Percentiles rank a stretch among this genome's conserved stretches.
phyloP scores from a whole-genome alignment of 2,888 invertebrate species.

The Tricholauxania praeusta region DNA sequence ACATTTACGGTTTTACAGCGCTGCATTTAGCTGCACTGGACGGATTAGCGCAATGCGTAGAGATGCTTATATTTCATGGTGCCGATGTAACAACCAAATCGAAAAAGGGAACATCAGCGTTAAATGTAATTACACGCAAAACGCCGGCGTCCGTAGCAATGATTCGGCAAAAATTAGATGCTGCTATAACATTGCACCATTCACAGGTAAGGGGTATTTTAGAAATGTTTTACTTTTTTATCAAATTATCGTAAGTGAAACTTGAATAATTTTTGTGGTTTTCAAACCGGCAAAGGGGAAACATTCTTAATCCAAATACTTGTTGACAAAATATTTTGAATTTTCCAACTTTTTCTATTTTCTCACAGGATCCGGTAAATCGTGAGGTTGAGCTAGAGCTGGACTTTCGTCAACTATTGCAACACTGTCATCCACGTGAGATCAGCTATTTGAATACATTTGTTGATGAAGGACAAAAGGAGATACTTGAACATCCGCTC shows the following conservation, averaged over 20 bases:
- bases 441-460: constrained; percentile 89
- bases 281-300: too few relatives aligned
- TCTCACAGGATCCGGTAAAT: constrained; percentile 73
- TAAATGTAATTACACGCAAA: constrained; percentile 87
- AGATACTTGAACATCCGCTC: constrained; percentile 86
- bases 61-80: constrained; percentile 84
- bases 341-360: too few relatives aligned
- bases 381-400: constrained; percentile 85
- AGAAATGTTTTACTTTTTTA: not conserved
- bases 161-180: constrained; percentile 84
- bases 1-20: constrained; percentile 88
- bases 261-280: too few relatives aligned
- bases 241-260: not conserved
- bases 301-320: too few relatives aligned
- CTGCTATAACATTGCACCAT: constrained; percentile 82
- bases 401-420: constrained; percentile 84
- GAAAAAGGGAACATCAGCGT: constrained; percentile 86
- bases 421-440: constrained; percentile 86
- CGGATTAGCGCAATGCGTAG: constrained; percentile 86
- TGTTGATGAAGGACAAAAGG: constrained; percentile 90
- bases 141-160: constrained; percentile 88
- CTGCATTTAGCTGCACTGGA: constrained; percentile 88
- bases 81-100: constrained; percentile 91
- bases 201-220: constrained; percentile 70
- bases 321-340: too few relatives aligned